These are phyloP conservation scores for Tiaroga cobitis DNA, from an alignment of 2,797 vertebrate species.

Conservation along the genomic window DNA sequence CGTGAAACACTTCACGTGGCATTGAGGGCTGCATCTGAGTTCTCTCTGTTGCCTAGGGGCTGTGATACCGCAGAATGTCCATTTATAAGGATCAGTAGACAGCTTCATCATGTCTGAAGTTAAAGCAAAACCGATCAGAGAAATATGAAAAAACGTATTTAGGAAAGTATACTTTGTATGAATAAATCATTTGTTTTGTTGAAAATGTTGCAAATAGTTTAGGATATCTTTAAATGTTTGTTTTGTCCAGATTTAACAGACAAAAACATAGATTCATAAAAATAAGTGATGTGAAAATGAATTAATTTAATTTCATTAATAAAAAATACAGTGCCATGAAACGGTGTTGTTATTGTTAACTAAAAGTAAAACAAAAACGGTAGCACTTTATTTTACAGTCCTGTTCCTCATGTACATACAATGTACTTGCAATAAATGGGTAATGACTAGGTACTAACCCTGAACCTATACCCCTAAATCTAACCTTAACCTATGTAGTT, in stretches of 20 bases:
- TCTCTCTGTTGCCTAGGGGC: constrained; percentile 49
- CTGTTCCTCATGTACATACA: too few relatives aligned
- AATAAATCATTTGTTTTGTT: not conserved
- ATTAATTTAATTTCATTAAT: not conserved
- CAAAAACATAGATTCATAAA: not conserved
- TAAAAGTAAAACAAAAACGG: not conserved
- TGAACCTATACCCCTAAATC: too few relatives aligned
- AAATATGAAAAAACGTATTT: constrained; percentile 19
- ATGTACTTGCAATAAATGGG: too few relatives aligned
- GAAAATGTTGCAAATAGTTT: not conserved
- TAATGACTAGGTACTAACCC: too few relatives aligned
- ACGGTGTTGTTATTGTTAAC: not conserved
- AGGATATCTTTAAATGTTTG: not conserved
- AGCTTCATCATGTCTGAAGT: constrained; percentile 48
- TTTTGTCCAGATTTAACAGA: not conserved
- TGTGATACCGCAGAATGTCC: constrained; percentile 40
- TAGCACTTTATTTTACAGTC: too few relatives aligned
- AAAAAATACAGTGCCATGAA: not conserved
- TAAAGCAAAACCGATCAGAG: constrained; percentile 25
- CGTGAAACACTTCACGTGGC: constrained; percentile 48
- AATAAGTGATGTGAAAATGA: not conserved
- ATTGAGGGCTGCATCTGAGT: constrained; percentile 52
- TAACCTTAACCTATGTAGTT: too few relatives aligned
- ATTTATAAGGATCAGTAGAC: constrained; percentile 44
- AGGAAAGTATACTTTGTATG: not conserved